Evolutionary conservation across 2,113 vertebrate genomes (phyloP).

Genomic region (Phylloscopus whistleri): DNA sequence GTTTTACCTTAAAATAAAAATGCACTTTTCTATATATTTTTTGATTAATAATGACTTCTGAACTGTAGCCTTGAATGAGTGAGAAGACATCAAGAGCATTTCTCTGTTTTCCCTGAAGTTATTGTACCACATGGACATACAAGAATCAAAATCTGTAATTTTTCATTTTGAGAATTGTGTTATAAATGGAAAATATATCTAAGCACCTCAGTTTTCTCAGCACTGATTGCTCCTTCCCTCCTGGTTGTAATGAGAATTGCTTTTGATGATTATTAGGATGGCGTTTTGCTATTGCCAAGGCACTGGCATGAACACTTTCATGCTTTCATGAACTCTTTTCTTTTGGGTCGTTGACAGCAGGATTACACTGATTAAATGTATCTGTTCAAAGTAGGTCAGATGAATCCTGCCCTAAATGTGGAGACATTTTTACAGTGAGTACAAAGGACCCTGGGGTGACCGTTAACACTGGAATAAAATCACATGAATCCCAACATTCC

Average conservation of each 20-base stretch:
- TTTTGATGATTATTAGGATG: constrained; percentile 11
- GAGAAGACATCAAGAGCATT: neutral
- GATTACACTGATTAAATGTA: neutral
- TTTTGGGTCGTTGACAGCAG: neutral
- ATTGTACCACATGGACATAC: neutral
- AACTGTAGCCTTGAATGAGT: neutral
- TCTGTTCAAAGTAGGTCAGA: constrained; percentile 1
- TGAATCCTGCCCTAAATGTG: neutral
- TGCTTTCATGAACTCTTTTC: neutral
- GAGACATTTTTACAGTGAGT: neutral
- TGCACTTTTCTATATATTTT: neutral
- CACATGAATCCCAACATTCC: neutral
- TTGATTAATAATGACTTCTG: neutral
- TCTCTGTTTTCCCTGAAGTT: neutral
- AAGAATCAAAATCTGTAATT: neutral
- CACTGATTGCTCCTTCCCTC: neutral
- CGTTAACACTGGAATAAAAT: neutral
- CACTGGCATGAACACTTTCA: neutral
- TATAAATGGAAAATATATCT: neutral
- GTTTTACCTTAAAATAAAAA: neutral
- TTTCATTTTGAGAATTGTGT: neutral
- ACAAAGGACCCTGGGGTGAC: neutral
- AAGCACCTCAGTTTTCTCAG: neutral
- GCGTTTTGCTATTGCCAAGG: neutral
- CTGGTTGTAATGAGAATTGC: neutral